Conservation (phyloP, 2,113 vertebrate species). For the Hippopotamus amphibius region DNA sequence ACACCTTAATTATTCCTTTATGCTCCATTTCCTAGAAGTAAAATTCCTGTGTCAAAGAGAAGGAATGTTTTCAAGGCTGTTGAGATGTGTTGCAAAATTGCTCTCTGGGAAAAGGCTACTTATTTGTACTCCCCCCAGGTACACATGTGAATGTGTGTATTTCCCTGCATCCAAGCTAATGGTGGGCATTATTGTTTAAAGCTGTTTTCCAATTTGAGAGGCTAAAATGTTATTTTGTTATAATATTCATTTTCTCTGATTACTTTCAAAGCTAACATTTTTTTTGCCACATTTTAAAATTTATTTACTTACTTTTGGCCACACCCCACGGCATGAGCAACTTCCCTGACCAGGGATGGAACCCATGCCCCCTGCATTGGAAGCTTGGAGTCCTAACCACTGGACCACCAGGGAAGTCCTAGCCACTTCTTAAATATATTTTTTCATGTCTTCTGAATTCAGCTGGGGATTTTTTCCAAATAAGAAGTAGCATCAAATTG, state of each 20-base stretch:
- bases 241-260: conserved; percentile 45
- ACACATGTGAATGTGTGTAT: background rate
- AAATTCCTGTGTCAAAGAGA: conserved; percentile 54
- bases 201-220: conserved; percentile 29
- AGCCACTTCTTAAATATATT: conserved; percentile 17
- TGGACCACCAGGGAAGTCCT: background rate
- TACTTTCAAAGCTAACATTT: conserved; percentile 11
- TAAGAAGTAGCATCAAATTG: conserved; percentile 14
- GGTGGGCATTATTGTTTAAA: conserved; percentile 30
- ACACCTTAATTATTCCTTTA: conserved; percentile 20
- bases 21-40: conserved; percentile 28
- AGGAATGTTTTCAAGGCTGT: background rate
- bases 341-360: too few species aligned
- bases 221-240: conserved; percentile 7
- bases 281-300: background rate
- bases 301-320: too few species aligned
- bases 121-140: background rate
- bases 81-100: background rate
- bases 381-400: too few species aligned
- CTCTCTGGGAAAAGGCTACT: background rate
- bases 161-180: background rate
- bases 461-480: background rate
- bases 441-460: conserved; percentile 17
- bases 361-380: too few species aligned
- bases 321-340: too few species aligned